A percentile compares a stretch with the other conserved stretches of the same genome.
Conservation (phyloP, 2,113 vertebrate genomes). For the Phoenicopterus ruber region DNA sequence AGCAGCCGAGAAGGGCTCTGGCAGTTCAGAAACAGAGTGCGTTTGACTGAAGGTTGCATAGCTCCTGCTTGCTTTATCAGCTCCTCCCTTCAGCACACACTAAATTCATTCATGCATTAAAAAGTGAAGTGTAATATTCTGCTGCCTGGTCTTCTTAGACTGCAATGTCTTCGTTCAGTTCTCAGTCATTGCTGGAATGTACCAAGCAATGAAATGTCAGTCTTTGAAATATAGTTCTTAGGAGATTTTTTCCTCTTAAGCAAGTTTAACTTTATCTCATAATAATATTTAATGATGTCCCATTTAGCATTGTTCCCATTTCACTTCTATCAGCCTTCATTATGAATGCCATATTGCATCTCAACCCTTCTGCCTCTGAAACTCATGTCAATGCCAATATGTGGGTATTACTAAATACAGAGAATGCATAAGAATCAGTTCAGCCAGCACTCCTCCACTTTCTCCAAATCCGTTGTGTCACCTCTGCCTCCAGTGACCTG, state of each 20-base stretch:
- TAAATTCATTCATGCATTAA: background rate
- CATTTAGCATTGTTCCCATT: conserved; percentile 18
- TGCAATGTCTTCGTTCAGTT: background rate
- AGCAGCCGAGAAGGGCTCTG: background rate
- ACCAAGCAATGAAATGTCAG: background rate
- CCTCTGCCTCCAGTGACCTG: conserved; percentile 40
- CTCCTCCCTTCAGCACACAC: background rate
- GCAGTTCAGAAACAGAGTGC: background rate
- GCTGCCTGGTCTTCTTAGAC: background rate
- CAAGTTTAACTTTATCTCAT: conserved; percentile 19
- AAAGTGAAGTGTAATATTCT: background rate
- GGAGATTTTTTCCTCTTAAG: background rate
- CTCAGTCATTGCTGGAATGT: background rate
- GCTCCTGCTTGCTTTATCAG: conserved; percentile 7
- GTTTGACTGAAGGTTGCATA: conserved; percentile 1
- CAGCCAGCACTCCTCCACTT: conserved; percentile 39
- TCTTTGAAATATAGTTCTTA: background rate
- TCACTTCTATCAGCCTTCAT: background rate
- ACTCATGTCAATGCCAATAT: conserved; percentile 42
- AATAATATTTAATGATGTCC: conserved; percentile 34
- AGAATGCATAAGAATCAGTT: conserved; percentile 51
- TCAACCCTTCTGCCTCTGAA: conserved; percentile 42
- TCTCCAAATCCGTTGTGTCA: conserved; percentile 38
- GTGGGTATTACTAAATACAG: conserved; percentile 49
- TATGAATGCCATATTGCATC: conserved; percentile 37